Evolutionary conservation across 2,113 vertebrate species (phyloP), one percentile per base, ranked within the genome.

Genomic region (Myotis davidii): DNA sequence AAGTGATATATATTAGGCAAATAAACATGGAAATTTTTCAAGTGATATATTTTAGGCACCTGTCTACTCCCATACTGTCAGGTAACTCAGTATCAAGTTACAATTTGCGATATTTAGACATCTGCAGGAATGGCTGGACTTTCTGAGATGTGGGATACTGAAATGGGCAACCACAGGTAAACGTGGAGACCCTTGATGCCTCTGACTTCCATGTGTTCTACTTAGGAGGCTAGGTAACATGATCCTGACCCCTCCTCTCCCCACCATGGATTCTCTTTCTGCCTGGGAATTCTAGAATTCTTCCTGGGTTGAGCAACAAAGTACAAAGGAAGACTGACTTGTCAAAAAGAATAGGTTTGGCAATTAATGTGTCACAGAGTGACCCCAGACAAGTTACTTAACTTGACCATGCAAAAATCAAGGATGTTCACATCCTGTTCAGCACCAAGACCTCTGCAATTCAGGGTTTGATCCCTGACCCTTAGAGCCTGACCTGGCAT

Each of bases 351-450:
- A 86, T 73, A 92, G 54, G 81, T 97, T 97, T 97, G 82, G 97
- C 92, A 97, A 97, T 94, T 61, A 94, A 78, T 97, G 81, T 95
- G 94, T 97, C 96, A 97, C 87, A 65, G 77, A 45, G 27, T 97
- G 95, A 97, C 94, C 94, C 64, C 77, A 88, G 88, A 85, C 65
- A 70, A 95, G 81, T 92, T 92, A 95, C 85, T 79, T 93, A 88
- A 96, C 56, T 86, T 94, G 67, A 90, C 84, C 77, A 37, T 94
- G 90, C 73, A 88, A 81, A 96, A 88, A 77, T 48, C 8, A 3
- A 94, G 76, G 72, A 94, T 87, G 89, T 88, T 94, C 92, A 97
- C 90, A 92, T 97, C 96, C 97, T 97, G 96, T 90, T 54, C 72
- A 81, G 65, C 56, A 78, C 54, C 39, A 59, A 59, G 70, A 7